Evolutionary conservation across 2,113 vertebrate species (phyloP).

Genomic region (Tyto alba): DNA sequence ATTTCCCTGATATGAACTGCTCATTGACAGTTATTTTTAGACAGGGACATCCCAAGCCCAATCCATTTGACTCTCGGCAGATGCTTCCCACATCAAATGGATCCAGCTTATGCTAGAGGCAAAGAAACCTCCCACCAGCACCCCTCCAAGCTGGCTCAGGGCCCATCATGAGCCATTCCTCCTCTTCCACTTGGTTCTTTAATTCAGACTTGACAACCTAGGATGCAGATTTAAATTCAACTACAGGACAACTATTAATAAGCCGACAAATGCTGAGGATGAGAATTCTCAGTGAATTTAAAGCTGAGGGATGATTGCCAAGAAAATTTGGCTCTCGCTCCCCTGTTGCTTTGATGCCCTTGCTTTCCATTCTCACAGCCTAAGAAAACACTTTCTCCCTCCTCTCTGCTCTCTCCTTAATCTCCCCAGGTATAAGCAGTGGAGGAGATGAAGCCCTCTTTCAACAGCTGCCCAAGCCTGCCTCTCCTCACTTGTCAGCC

Average conservation of each 20-base stretch:
- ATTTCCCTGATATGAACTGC: slow-evolving; percentile 4
- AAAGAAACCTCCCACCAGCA: slow-evolving; percentile 25
- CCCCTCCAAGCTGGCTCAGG: background rate
- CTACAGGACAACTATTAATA: slow-evolving; percentile 53
- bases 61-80: background rate
- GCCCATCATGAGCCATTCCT: background rate
- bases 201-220: slow-evolving; percentile 30
- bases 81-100: slow-evolving; percentile 29
- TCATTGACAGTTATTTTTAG: slow-evolving; percentile 26
- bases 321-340: slow-evolving; percentile 40
- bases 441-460: slow-evolving; percentile 23
- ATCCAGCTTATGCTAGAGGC: background rate
- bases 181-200: slow-evolving; percentile 11
- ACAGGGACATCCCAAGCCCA: background rate
- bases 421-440: slow-evolving; percentile 29
- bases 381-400: slow-evolving; percentile 13
- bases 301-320: slow-evolving; percentile 43
- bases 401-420: background rate
- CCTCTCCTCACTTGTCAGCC: slow-evolving; percentile 11
- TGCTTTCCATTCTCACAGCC: background rate
- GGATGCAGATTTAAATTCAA: slow-evolving; percentile 31
- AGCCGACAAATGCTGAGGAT: background rate
- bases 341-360: slow-evolving; percentile 41
- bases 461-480: slow-evolving; percentile 36
- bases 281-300: slow-evolving; percentile 24